These are phyloP conservation scores for Drosophila quinaria DNA, from an alignment of 2,888 invertebrate species.

Conservation along the genomic window DNA sequence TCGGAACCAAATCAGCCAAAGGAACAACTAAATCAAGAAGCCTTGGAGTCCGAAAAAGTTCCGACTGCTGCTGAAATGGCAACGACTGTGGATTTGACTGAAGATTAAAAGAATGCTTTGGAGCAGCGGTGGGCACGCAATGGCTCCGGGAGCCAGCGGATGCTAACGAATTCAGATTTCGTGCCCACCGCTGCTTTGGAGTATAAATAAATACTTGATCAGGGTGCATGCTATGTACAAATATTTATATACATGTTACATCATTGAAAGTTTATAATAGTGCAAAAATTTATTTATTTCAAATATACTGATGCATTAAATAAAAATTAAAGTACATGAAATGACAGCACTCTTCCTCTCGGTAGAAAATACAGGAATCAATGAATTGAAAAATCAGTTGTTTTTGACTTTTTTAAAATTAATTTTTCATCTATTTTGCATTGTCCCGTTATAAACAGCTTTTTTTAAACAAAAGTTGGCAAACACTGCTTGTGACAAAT, in stretches of 20 bases:
- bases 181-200: too few relatives aligned
- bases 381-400: too few relatives aligned
- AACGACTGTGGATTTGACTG: constrained; percentile 65
- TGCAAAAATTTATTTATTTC: neutral
- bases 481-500: constrained; percentile 4
- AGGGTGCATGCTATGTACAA: constrained; percentile 15
- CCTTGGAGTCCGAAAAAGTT: neutral
- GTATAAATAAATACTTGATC: neutral
- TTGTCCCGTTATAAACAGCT: too few relatives aligned
- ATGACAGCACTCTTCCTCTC: too few relatives aligned
- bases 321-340: neutral
- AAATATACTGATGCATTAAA: neutral
- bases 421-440: too few relatives aligned
- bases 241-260: constrained; percentile 1
- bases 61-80: neutral
- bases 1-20: constrained; percentile 3
- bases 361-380: too few relatives aligned
- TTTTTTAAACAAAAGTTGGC: too few relatives aligned
- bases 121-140: too few relatives aligned
- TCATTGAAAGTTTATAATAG: constrained; percentile 8
- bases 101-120: constrained; percentile 54
- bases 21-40: neutral
- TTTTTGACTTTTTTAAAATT: too few relatives aligned
- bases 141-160: too few relatives aligned
- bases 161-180: too few relatives aligned